These are phyloP conservation scores for Eupristina koningsbergeri DNA, from an alignment of 1,140 invertebrate genomes.

Conservation along the genomic window DNA sequence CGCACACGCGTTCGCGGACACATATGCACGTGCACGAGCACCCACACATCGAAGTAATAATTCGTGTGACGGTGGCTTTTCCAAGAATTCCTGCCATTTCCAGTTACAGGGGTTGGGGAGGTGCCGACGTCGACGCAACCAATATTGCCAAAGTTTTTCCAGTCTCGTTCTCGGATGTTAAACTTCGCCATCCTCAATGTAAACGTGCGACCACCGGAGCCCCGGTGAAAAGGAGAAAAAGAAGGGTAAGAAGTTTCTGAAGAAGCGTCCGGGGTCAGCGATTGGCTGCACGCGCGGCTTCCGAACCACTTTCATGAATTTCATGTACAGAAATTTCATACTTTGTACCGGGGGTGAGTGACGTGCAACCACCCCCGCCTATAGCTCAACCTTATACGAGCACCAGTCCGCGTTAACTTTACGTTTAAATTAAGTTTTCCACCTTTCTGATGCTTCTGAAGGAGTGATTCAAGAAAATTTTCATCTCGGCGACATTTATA, in stretches of 20 bases:
- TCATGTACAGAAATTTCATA: conserved; percentile 48
- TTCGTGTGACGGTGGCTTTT: conserved; percentile 17
- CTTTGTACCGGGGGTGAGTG: not conserved
- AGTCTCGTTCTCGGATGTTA: conserved; percentile 51
- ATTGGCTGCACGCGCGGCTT: conserved; percentile 18
- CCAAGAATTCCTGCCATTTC: not conserved
- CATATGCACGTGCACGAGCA: not conserved
- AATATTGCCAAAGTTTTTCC: conserved; percentile 63
- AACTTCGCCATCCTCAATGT: conserved; percentile 52
- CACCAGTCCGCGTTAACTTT: not conserved
- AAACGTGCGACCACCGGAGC: not conserved
- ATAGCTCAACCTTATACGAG: too few relatives aligned
- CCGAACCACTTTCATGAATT: conserved; percentile 42
- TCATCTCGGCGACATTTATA: conserved; percentile 5
- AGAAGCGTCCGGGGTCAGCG: conserved; percentile 19
- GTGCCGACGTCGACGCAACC: conserved; percentile 23
- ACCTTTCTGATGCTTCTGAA: conserved; percentile 7
- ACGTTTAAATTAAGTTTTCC: conserved; percentile 41
- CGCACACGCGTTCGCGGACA: not conserved
- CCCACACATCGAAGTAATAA: conserved; percentile 32
- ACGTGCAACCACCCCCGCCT: not conserved
- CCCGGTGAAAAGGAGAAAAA: conserved; percentile 19
- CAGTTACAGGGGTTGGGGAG: not conserved
- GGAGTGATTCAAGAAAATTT: conserved; percentile 9
- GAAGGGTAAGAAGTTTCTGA: conserved; percentile 29